A percentile compares a stretch with the other conserved stretches of the same genome.
Evolutionary conservation across 2,797 vertebrate species (phyloP).

Genomic region (Apogon hyalosoma): DNA sequence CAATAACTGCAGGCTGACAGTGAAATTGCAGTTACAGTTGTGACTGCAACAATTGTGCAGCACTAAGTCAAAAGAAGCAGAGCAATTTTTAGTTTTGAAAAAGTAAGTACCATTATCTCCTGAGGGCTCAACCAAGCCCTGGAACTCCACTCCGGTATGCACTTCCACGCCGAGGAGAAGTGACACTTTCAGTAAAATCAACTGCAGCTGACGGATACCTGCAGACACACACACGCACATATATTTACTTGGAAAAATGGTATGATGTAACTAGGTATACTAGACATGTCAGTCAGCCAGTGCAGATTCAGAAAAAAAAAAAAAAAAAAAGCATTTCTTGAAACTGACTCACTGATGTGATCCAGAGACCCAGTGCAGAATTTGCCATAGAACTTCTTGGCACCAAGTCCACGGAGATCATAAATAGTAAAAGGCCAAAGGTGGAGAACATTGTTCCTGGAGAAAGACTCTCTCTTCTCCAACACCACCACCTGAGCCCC

Average conservation of each 20-base stretch:
- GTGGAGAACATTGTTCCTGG: constrained; percentile 95
- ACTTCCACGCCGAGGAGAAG: constrained; percentile 95
- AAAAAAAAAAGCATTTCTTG: not conserved
- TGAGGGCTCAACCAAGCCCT: constrained; percentile 82
- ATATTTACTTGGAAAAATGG: not conserved
- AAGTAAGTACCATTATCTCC: constrained; percentile 65
- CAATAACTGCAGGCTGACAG: too few species aligned
- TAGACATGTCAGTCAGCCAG: not conserved
- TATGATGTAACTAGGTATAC: not conserved
- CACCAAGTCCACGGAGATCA: constrained; percentile 89
- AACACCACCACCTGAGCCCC: constrained; percentile 91
- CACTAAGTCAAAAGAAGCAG: not conserved
- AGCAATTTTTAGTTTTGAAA: not conserved
- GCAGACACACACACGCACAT: constrained; percentile 30
- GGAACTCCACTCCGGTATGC: constrained; percentile 87
- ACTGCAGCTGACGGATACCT: constrained; percentile 96
- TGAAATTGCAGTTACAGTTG: too few species aligned
- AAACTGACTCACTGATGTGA: constrained; percentile 90
- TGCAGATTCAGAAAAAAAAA: not conserved
- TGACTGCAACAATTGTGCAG: too few species aligned
- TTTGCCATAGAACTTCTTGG: constrained; percentile 95
- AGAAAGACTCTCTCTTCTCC: constrained; percentile 91
- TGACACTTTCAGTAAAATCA: constrained; percentile 91
- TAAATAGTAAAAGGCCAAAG: constrained; percentile 96
- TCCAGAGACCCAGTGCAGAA: constrained; percentile 93